Evolutionary conservation across 1,140 invertebrate genomes (phyloP), one percentile per base, ranked within the genome.

Genomic region (Macrobrachium nipponense): DNA sequence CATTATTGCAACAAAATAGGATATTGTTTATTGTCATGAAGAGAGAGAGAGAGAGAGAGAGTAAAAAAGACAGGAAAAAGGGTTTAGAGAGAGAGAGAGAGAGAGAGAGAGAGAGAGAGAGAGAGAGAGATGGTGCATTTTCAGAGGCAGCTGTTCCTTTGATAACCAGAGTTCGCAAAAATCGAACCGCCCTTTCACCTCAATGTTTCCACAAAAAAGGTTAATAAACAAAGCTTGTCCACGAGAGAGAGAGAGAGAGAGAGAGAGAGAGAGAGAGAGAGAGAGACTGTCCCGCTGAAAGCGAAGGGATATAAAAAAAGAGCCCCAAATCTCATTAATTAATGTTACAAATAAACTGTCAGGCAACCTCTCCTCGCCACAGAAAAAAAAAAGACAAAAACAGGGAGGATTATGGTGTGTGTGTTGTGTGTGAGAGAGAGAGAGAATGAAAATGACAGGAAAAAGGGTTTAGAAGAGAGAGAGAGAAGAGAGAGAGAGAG

Each of bases 401-500:
- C 5, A 61, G 20, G 18, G 5, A 43, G 27, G 17, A 43, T 36
- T 44, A 20, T 12, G n/a, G n/a, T n/a, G n/a, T n/a, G n/a, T n/a
- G n/a, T n/a, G n/a, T n/a, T n/a, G n/a, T n/a, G n/a, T n/a, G 51
- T 27, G 36, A 44, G 17, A 68, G 23, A 23, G 20, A 27, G 36
- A 51, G 36, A 44, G 43, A n/a, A n/a, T n/a, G n/a, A n/a, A n/a
- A n/a, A n/a, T n/a, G n/a, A n/a, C n/a, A n/a, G n/a, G n/a, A n/a
- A n/a, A n/a, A n/a, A n/a, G n/a, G n/a, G n/a, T n/a, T n/a, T n/a
- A n/a, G n/a, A n/a, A 68, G 18, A n/a, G 27, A 66, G 58, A 66
- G 61, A 80, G 20, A 80, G 62, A 79, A 79, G 58, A 79, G 77
- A 79, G 77, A 79, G 77, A 62, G 77, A 77, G 58, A 61, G 15